Percentiles rank a stretch among this genome's conserved stretches.
phyloP scores from a whole-genome alignment of 2,113 vertebrate species.

The Plectropomus leopardus region DNA sequence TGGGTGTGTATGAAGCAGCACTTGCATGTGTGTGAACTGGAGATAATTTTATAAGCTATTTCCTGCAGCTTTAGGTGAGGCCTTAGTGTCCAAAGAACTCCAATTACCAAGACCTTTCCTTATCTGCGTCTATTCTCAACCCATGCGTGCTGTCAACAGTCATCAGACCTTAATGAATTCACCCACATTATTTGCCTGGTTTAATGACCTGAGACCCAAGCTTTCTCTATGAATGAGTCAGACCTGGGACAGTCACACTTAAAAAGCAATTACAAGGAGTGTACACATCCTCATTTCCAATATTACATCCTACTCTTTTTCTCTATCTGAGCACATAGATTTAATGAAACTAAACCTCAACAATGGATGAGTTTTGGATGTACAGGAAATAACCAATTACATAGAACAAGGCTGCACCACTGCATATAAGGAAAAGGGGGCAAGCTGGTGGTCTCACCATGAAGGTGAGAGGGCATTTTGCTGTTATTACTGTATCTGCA shows the following conservation, averaged over 20 bases:
- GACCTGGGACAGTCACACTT: constrained; percentile 64
- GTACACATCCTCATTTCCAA: constrained; percentile 48
- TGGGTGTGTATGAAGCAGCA: constrained; percentile 13
- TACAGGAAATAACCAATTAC: constrained; percentile 29
- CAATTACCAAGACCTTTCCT: constrained; percentile 67
- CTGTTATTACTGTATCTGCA: neutral
- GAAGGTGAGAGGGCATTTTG: neutral
- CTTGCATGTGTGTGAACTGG: constrained; percentile 26
- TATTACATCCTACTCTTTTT: constrained; percentile 21
- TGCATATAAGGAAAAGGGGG: neutral
- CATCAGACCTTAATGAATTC: constrained; percentile 74
- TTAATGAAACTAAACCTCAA: constrained; percentile 54
- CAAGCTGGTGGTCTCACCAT: too few relatives aligned
- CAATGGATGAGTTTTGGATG: constrained; percentile 29
- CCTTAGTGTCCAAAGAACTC: constrained; percentile 46
- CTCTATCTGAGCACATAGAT: constrained; percentile 33
- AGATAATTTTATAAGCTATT: constrained; percentile 60
- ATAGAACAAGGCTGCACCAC: neutral
- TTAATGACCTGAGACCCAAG: constrained; percentile 76
- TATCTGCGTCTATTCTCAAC: constrained; percentile 57
- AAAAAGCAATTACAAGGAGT: constrained; percentile 64
- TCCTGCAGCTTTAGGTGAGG: constrained; percentile 31
- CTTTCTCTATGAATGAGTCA: constrained; percentile 52
- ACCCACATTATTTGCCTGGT: constrained; percentile 69
- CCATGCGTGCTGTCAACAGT: constrained; percentile 55